Base-by-base conservation (phyloP, 2,888 invertebrate species). In the Drosophila mulleri region DNA sequence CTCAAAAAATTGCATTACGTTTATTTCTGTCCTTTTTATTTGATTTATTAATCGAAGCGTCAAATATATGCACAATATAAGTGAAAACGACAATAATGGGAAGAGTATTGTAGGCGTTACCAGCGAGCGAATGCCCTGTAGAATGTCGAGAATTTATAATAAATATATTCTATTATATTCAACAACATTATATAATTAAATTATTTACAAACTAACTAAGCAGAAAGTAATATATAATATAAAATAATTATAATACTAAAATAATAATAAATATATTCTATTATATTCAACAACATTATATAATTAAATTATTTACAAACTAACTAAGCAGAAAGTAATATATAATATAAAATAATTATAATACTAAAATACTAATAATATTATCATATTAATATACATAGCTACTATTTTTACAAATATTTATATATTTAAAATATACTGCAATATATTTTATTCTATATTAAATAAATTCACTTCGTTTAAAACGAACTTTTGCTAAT, bases 1-100 rank as follows among this genome's bases (percentile, higher is more conserved):
- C 53, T 39, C 26, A 45, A 37, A 47, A 50, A 63, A 78, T 41
- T 66, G 57, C 75, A 69, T 26, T 69, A 18, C 32, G 37, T 52
- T 39, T 39, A n/a, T 52, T 68, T 9, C 26, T 14, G 5, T 20
- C 37, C 32, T 45, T 37, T 37, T 50, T 61, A 26, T 48, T 16
- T 16, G 29, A 47, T 18, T 18, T 23, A 44, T 53, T 45, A 53
- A 44, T 20, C 48, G 45, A 60, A 23, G 39, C 37, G 18, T 61
- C 39, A 52, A 57, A 41, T 12, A 32, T 14, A 29, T 8, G 29
- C 1, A 29, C 29, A 29, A 29, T 29, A 32, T 18, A 54, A 60
- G 32, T 39, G n/a, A 32, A 12, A 44, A 29, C 16, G 47, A n/a
- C 20, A 45, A n/a, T 20, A 42, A 29, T 14, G 61, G 4, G 0